phyloP scores from a whole-genome alignment of 2,797 vertebrate genomes.

The Rhinichthys osculus region DNA sequence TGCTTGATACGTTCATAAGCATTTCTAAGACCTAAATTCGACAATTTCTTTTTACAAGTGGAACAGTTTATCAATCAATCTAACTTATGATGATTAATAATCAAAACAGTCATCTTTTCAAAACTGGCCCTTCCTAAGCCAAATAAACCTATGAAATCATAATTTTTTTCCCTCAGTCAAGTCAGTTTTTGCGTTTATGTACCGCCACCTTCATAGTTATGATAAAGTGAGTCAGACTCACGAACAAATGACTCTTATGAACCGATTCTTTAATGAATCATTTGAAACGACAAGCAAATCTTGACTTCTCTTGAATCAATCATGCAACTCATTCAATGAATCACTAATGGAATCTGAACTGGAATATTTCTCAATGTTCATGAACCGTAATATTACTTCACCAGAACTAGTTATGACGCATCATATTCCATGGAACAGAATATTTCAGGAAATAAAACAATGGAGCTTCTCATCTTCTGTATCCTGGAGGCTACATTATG shows the following conservation, averaged over 20 bases:
- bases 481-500: background rate
- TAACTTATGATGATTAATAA: background rate
- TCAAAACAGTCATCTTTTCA: background rate
- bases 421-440: background rate
- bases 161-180: background rate
- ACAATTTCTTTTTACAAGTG: background rate
- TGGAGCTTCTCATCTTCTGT: background rate
- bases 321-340: background rate
- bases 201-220: background rate
- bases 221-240: background rate
- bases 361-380: background rate
- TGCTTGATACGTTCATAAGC: no score
- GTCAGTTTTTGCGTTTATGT: no score
- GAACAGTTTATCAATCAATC: background rate
- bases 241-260: background rate
- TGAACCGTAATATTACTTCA: background rate
- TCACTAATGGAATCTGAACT: background rate
- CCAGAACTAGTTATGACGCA: slow-evolving; percentile 1
- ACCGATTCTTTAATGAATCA: background rate
- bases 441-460: background rate
- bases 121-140: background rate
- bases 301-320: background rate
- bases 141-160: background rate
- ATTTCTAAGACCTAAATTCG: no score
- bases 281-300: background rate